Conservation (phyloP, 2,888 invertebrate species). For the Brachyptera putata region DNA sequence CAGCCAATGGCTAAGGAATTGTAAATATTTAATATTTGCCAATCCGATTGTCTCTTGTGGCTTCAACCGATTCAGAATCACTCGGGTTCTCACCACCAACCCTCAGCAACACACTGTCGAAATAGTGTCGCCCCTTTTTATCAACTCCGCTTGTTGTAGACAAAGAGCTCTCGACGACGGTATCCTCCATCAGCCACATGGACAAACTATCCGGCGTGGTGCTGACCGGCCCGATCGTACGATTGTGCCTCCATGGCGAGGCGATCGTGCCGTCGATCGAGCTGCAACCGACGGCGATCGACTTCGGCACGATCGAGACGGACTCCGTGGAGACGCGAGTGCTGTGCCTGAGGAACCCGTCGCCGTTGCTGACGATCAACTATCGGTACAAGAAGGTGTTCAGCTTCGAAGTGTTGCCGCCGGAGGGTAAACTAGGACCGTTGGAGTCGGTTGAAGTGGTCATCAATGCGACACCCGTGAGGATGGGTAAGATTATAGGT, state of each 20-base stretch:
- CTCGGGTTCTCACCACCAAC: too few species aligned
- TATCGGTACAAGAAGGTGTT: constrained; percentile 45
- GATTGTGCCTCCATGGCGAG: constrained; percentile 55
- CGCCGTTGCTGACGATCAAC: constrained; percentile 44
- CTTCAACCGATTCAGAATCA: too few species aligned
- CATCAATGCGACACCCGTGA: constrained; percentile 34
- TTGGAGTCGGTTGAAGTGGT: constrained; percentile 41
- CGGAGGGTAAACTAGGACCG: constrained; percentile 44
- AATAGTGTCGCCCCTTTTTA: too few species aligned
- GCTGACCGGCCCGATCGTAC: constrained; percentile 48
- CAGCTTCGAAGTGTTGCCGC: constrained; percentile 47
- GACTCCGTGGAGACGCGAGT: constrained; percentile 44
- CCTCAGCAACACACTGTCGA: too few species aligned
- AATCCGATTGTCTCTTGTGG: too few species aligned
- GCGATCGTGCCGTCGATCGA: constrained; percentile 49
- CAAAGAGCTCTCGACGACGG: too few species aligned
- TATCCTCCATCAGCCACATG: too few species aligned
- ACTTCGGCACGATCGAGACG: constrained; percentile 48
- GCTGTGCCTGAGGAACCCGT: constrained; percentile 48
- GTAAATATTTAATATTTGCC: too few species aligned
- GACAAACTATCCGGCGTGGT: too few species aligned
- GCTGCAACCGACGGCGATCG: constrained; percentile 48
- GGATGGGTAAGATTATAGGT: constrained; percentile 34
- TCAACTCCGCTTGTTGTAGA: too few species aligned
- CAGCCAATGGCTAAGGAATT: too few species aligned